Evolutionary conservation across 35 echinoderm and acorn worm genomes (phyloP), one percentile per base, ranked within the genome.

Genomic region (Amphiura filiformis): DNA sequence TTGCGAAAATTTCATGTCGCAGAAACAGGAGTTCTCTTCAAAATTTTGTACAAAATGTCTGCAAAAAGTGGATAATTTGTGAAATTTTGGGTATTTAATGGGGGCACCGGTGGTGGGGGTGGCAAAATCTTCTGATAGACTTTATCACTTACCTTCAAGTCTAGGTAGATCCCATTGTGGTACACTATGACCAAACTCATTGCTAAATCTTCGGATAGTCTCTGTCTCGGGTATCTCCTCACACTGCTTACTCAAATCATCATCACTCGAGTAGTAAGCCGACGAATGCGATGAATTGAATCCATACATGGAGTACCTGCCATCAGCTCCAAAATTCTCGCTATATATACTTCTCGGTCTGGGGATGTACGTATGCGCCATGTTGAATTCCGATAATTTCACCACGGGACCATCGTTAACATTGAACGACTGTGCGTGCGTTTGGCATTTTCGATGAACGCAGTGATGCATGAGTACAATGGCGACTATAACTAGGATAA

Each of bases 361-460:
- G 3, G 95, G 94, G 39, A 97, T 97, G 87, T 87, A 93, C 0
- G 95, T 97, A 38, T 97, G 95, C 31, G 95, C 95, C 95, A 97
- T 97, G 81, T 97, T 97, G 80, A 97, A 97, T 35, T 97, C 95
- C 0, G 95, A 85, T 1, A 93, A 85, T 39, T 97, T 97, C 36
- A 97, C 89, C 65, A 79, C 78, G n/a, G 91, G 91, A 37, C 93
- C 91, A 0, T 97, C 91, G 13, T 89, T 37, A 26, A 93, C 75
- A 17, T 86, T 78, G 77, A 91, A 93, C 1, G 95, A 93, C 75
- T 88, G 79, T 34, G 89, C 79, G 75, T 85, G 76, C 12, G 83
- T 80, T 38, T 76, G 80, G 52, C 88, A 82, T 5, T 76, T 36
- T 77, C 80, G 90, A 30, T 86, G 75, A 44, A 83, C 37, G 3